Conservation (phyloP, 2,113 vertebrate genomes). For the Anser cygnoides region DNA sequence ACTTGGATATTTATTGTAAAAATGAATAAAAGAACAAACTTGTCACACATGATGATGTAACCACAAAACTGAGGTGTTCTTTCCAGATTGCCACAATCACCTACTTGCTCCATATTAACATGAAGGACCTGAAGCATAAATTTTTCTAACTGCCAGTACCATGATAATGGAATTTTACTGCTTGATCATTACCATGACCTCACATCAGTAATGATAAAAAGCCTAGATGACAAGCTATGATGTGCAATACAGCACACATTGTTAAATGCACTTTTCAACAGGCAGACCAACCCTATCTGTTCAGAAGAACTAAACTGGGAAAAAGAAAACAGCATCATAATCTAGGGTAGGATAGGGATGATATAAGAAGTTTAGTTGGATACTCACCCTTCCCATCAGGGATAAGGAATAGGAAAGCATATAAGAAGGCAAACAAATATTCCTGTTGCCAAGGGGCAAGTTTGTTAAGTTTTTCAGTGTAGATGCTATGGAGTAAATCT, state of each 20-base stretch:
- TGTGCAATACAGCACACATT: background rate
- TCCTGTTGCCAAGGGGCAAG: background rate
- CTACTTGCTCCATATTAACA: background rate
- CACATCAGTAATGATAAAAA: background rate
- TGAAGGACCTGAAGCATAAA: background rate
- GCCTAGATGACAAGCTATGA: background rate
- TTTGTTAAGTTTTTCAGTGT: constrained; percentile 12
- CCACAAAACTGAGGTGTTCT: background rate
- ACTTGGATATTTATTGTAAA: background rate
- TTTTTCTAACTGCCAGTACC: background rate
- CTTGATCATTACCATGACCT: fast-evolving
- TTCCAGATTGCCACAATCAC: background rate
- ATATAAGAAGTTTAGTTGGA: background rate
- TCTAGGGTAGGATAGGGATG: background rate
- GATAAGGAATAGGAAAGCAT: background rate
- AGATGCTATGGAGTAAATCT: background rate
- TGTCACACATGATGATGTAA: background rate
- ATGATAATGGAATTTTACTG: background rate
- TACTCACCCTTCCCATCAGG: background rate
- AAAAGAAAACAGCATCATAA: background rate
- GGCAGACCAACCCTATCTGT: background rate
- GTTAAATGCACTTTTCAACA: background rate
- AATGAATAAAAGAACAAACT: background rate
- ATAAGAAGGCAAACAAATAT: background rate
- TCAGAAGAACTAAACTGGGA: background rate